phyloP scores from a whole-genome alignment of 2,888 invertebrate species.

The Ectemnius lituratus region DNA sequence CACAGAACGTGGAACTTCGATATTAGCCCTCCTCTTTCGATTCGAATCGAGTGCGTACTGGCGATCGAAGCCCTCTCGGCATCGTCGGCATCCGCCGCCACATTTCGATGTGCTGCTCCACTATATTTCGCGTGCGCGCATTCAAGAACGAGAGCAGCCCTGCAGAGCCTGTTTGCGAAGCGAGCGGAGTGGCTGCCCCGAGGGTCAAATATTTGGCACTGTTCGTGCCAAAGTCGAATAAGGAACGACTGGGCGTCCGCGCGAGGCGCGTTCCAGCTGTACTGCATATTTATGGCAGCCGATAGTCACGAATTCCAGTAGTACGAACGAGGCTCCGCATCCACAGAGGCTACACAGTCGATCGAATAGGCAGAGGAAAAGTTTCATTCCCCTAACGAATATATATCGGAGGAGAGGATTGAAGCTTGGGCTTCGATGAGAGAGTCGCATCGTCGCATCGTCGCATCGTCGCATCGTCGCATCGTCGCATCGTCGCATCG shows the following conservation, averaged over 20 bases:
- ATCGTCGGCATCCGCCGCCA: not conserved
- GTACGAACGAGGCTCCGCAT: not conserved
- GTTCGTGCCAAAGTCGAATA: slow-evolving; percentile 6
- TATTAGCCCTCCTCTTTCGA: slow-evolving; percentile 35
- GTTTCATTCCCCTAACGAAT: too few relatives aligned
- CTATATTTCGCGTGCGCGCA: slow-evolving; percentile 19
- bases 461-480: too few relatives aligned
- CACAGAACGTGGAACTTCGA: slow-evolving; percentile 30
- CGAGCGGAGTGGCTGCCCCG: slow-evolving; percentile 1
- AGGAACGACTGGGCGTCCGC: not conserved
- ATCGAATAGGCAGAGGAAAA: not conserved
- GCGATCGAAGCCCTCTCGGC: not conserved
- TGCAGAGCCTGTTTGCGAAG: not conserved
- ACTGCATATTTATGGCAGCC: slow-evolving; percentile 6
- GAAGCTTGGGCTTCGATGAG: too few relatives aligned
- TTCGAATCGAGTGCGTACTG: not conserved
- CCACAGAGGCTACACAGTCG: not conserved
- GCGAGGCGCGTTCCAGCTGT: not conserved
- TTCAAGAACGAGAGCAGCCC: not conserved
- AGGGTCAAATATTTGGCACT: slow-evolving; percentile 7
- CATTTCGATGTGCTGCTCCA: slow-evolving; percentile 15
- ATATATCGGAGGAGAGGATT: too few relatives aligned
- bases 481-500: too few relatives aligned
- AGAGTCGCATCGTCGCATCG: too few relatives aligned
- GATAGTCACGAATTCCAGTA: not conserved